Evolutionary conservation across 2,113 vertebrate genomes (phyloP), one percentile per base, ranked within the genome.

Genomic region (Terrapene triunguis): DNA sequence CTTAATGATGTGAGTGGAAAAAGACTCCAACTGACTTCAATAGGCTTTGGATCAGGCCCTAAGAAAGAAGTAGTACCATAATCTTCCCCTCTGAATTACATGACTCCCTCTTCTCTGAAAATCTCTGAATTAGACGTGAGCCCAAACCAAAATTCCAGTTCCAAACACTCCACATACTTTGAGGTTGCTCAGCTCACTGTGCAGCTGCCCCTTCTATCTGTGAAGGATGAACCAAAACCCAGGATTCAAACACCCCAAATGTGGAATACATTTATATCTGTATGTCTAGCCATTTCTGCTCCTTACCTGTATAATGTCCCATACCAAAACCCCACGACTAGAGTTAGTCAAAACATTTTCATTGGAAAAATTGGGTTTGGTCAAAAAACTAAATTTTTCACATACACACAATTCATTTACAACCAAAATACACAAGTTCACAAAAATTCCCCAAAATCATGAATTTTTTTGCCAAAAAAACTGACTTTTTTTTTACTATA

Each of bases 111-210:
- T 92, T 81, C 38, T 88, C 29, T 25, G 5, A 90, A 80, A 32
- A 87, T 42, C 0, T 0, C 5, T 42, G 32, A 87, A 27, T 84
- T 89, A 89, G 84, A 87, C 87, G 76, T 54, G 29, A 10, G 48
- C n/a, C 9, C 65, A 95, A 92, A 94, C 13, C 82, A 72, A 83
- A 90, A 94, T 93, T 88, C 88, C 89, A 84, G 44, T 32, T 53
- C 9, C 44, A 82, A 89, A 97, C 87, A 94, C 87, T 80, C 78
- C 50, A 79, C 81, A 88, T 96, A 89, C 74, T 96, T 95, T 82
- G 50, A 84, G 22, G 27, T 65, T 69, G 48, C 53, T 50, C 42
- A 87, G 44, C 50, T 50, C 47, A 89, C 44, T 84, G 5, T 7
- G 53, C 22, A 85, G 38, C 55, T 92, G 84, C 82, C 25, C 38